Base-by-base conservation (phyloP, 2,113 vertebrate genomes). In the Prinia subflava region DNA sequence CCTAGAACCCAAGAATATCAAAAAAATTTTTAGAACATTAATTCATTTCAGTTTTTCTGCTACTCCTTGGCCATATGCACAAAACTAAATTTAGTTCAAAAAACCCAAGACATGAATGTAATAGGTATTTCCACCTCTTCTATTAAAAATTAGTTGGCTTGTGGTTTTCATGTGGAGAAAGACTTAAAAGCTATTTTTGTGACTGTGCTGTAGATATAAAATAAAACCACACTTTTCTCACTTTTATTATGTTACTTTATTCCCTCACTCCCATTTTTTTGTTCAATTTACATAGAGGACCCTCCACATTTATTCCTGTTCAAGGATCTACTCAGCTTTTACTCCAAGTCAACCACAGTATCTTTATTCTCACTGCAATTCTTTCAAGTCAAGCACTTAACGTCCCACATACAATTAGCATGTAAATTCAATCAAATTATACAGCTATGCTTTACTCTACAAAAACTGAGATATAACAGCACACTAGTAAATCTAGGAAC, bases 361-460 rank as follows among this genome's bases (percentile, higher is more conserved):
- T 69, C 59, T 97, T 97, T 95, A 96, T 95, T 96, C 95, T 95
- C 77, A 73, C 93, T 91, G 70, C 2, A 4, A 37, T 83, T 94
- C 83, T 94, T 92, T 67, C 42, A 73, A 74, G 84, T 53, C 78
- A 85, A 95, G 63, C 75, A 88, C 71, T 90, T 91, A 27, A 91
- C 0, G 0, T 76, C 85, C 60, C 12, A 0, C 55, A 53, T 93
- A 94, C 92, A 95, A 56, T 74, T n/a, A 28, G 52, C 79, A 83
- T 64, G 39, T 90, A 55, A 79, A 74, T 90, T 78, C 52, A 68
- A 91, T 63, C 88, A 87, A 89, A 69, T 94, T 55, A 80, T 25
- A 94, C 79, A 93, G 79, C 90, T 94, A 67, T 30, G 55, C 57
- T 89, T 89, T 63, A 74, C 33, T 83, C 90, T 91, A 94, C 63